These are phyloP conservation scores for Apotomis turbidana DNA, from an alignment of 2,888 invertebrate species.

Conservation along the genomic window DNA sequence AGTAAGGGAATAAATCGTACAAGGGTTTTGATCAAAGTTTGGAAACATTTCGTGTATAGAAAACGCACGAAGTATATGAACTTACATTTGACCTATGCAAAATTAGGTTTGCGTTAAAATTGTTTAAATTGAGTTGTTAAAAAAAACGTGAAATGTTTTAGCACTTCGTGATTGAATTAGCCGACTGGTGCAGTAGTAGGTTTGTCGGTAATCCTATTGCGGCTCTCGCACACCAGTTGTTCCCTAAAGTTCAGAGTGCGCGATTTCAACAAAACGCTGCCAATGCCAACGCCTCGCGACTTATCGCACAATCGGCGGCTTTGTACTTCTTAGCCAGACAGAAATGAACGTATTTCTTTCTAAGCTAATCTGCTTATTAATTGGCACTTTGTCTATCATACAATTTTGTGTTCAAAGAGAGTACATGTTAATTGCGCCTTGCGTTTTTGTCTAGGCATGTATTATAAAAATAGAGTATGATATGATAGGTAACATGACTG, in stretches of 20 bases:
- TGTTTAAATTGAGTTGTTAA: conserved; percentile 25
- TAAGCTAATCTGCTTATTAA: conserved; percentile 24
- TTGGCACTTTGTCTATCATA: background rate
- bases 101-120: conserved; percentile 18
- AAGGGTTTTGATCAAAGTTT: conserved; percentile 30
- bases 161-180: conserved; percentile 73
- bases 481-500: too few species aligned
- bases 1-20: conserved; percentile 14
- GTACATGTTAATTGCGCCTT: too few species aligned
- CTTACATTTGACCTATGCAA: conserved; percentile 20
- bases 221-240: conserved; percentile 67
- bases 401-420: too few species aligned
- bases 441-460: background rate
- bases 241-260: conserved; percentile 65
- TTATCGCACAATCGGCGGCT: conserved; percentile 52
- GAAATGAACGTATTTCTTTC: conserved; percentile 32
- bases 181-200: conserved; percentile 65
- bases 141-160: conserved; percentile 52
- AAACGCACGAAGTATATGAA: conserved; percentile 19
- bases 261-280: conserved; percentile 60
- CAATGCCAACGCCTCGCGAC: conserved; percentile 60
- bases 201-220: conserved; percentile 77
- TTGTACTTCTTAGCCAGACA: conserved; percentile 42
- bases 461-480: too few species aligned
- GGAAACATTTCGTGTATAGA: too few species aligned